A percentile compares a stretch with the other conserved stretches of the same genome.
phyloP scores from a whole-genome alignment of 2,797 vertebrate species.

The Enteromius radiatus region DNA sequence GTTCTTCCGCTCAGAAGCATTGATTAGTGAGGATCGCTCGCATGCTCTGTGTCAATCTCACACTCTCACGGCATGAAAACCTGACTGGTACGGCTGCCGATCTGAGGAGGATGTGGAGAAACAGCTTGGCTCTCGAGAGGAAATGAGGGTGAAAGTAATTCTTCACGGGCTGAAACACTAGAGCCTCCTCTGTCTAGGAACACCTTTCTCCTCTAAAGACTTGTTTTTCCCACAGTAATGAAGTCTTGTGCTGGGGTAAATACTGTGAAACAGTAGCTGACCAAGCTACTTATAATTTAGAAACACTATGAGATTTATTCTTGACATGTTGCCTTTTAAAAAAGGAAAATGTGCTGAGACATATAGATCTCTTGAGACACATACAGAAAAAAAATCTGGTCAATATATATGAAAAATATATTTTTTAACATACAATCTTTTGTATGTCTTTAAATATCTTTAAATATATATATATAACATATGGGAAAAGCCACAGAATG shows the following conservation, averaged over 20 bases:
- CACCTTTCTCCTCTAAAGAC: background rate
- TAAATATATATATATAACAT: too few relatives aligned
- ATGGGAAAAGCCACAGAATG: too few relatives aligned
- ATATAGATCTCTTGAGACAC: background rate
- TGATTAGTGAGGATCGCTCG: conserved; percentile 43
- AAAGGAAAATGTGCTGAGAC: background rate
- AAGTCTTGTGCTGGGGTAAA: background rate
- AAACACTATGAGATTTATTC: background rate
- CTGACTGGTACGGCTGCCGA: background rate
- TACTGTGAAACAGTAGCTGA: background rate
- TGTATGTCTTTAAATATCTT: too few relatives aligned
- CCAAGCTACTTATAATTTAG: background rate
- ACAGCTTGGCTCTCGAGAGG: background rate
- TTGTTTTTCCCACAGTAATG: background rate
- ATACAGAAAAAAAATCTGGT: background rate
- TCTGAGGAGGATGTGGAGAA: conserved; percentile 20
- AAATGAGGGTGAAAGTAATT: conserved; percentile 13
- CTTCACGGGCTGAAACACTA: background rate
- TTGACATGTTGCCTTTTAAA: background rate
- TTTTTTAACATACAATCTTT: too few relatives aligned
- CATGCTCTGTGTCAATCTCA: conserved; percentile 37
- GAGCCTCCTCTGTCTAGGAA: background rate
- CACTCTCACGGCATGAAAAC: conserved; percentile 12
- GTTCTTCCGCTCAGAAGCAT: conserved; percentile 34
- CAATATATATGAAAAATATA: background rate